Base-by-base conservation (phyloP, 2,113 vertebrate genomes). In the Toxostoma redivivum region DNA sequence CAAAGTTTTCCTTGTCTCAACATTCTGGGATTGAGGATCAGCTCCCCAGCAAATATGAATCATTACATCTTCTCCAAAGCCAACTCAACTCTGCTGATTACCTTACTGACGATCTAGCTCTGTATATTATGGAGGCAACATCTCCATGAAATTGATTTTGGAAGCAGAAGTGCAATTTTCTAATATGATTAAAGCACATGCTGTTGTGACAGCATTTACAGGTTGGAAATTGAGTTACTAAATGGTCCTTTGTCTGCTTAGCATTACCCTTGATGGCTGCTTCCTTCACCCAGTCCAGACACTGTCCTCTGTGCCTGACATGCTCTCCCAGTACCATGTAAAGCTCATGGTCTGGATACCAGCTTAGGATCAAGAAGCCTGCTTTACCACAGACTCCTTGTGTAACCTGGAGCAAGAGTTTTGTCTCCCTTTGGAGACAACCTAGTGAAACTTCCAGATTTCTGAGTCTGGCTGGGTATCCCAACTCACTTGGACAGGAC, bases 91-190 rank as follows among this genome's bases (percentile, higher is more conserved):
- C 51, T 71, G 71, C 71, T 90, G 92, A 84, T 91, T 81, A 79
- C 76, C 76, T 90, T 94, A 79, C 42, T 95, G 88, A 92, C 69
- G 85, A 86, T 84, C 72, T 74, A 92, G 67, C 82, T 88, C 77
- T 42, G 31, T 60, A 17, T 74, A 88, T 89, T 86, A 77, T 45
- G 38, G 69, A 78, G 61, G 77, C 72, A 96, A 74, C 76, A 81
- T 93, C 88, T 86, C 56, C 61, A 81, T 86, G n/a, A 95, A 92
- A 93, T 93, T 90, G 83, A 90, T 93, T 96, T 96, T 94, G 94
- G 88, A 96, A 90, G 72, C 88, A 92, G 60, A 93, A 86, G 71
- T 81, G 82, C 45, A 88, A 81, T 92, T 96, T 95, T 86, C 69
- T 92, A 91, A 93, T 88, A 56, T 45, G 51, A 94, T 96, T 95